Percentiles rank a stretch among this genome's conserved stretches.
phyloP scores from a whole-genome alignment of 2,888 invertebrate species.

The Microdon myrmicae region DNA sequence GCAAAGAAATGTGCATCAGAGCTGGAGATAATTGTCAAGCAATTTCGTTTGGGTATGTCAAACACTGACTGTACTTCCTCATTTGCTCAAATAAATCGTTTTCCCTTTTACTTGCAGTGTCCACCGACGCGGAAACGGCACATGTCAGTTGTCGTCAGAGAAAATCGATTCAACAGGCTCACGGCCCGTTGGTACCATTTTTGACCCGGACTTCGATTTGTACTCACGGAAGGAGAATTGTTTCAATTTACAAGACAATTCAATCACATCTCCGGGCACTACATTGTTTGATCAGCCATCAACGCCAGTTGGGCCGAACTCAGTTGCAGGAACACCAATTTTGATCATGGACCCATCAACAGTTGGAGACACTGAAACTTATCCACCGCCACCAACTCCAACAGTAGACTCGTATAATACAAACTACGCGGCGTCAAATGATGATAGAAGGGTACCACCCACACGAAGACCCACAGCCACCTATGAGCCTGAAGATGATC shows the following conservation, averaged over 20 bases:
- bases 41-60: conserved; percentile 73
- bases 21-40: conserved; percentile 73
- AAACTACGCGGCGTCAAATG: conserved; percentile 39
- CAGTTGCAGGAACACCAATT: conserved; percentile 58
- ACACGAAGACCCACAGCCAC: conserved; percentile 19
- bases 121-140: conserved; percentile 72
- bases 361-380: conserved; percentile 36
- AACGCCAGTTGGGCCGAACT: conserved; percentile 24
- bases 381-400: conserved; percentile 31
- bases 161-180: conserved; percentile 68
- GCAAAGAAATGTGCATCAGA: conserved; percentile 73
- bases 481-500: conserved; percentile 35
- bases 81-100: conserved; percentile 11
- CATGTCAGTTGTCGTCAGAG: conserved; percentile 70
- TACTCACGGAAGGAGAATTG: conserved; percentile 71
- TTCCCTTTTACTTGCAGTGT: conserved; percentile 66
- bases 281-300: conserved; percentile 15
- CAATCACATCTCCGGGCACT: conserved; percentile 55
- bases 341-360: conserved; percentile 59
- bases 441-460: conserved; percentile 40
- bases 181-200: conserved; percentile 69
- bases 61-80: conserved; percentile 10
- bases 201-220: conserved; percentile 73
- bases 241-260: conserved; percentile 63
- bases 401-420: conserved; percentile 53